phyloP scores from a whole-genome alignment of 2,888 invertebrate genomes.

The Hypomecis atomaria region DNA sequence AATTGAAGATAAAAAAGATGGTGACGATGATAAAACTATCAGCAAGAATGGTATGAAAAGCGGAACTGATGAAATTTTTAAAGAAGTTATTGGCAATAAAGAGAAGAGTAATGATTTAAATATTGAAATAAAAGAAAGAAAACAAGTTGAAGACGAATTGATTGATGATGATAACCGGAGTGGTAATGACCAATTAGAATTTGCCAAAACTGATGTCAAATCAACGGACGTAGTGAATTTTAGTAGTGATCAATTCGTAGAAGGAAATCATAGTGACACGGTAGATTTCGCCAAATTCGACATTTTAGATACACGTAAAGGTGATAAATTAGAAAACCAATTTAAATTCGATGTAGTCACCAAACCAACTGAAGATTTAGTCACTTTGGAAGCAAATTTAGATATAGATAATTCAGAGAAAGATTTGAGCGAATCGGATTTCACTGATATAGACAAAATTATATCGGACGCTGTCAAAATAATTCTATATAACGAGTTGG shows the following conservation, averaged over 20 bases:
- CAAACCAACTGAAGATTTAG: neutral
- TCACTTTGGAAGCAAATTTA: neutral
- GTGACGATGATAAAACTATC: neutral
- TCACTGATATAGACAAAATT: slow-evolving; percentile 46
- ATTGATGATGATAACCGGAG: neutral
- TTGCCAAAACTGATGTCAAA: slow-evolving; percentile 3
- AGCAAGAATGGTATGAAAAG: slow-evolving; percentile 18
- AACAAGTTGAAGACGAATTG: neutral
- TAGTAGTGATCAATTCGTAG: neutral
- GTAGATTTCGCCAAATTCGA: slow-evolving; percentile 13
- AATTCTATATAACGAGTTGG: slow-evolving; percentile 42
- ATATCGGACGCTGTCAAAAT: slow-evolving; percentile 47
- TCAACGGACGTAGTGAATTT: neutral
- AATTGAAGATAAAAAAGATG: slow-evolving; percentile 2
- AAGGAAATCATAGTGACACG: slow-evolving; percentile 1
- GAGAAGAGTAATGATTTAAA: slow-evolving; percentile 13
- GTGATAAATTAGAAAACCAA: slow-evolving; percentile 1
- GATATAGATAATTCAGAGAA: neutral
- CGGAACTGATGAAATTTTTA: neutral
- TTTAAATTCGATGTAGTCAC: slow-evolving; percentile 7
- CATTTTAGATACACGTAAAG: neutral
- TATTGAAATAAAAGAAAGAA: neutral
- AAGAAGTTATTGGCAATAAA: slow-evolving; percentile 4
- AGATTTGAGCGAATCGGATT: slow-evolving; percentile 30
- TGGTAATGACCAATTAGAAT: slow-evolving; percentile 11